phyloP scores from a whole-genome alignment of 2,113 vertebrate species.

The Laticauda laticaudata region DNA sequence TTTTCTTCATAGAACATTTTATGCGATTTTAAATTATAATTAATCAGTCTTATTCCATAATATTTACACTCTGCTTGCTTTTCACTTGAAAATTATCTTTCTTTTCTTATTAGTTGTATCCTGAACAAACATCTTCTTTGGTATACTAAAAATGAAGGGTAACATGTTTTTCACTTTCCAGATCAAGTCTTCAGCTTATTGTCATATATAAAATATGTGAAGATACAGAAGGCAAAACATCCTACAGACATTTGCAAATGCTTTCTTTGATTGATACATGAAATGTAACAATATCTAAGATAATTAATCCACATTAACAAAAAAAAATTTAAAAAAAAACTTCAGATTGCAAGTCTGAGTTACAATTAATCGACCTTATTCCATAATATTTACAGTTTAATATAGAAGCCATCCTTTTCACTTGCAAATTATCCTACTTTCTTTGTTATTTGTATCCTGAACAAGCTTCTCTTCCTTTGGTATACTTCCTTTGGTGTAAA shows the following conservation, averaged over 20 bases:
- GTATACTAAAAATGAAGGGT: background rate
- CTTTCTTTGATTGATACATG: background rate
- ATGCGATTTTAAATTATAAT: background rate
- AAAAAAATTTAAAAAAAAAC: background rate
- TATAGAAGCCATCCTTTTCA: background rate
- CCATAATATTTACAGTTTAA: background rate
- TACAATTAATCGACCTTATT: background rate
- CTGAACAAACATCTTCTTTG: constrained; percentile 1
- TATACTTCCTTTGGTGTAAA: background rate
- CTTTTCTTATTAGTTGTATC: constrained; percentile 11
- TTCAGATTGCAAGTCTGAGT: background rate
- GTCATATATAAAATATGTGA: background rate
- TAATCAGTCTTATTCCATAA: background rate
- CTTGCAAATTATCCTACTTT: background rate
- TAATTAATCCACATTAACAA: background rate
- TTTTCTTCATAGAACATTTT: background rate
- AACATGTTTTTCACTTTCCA: background rate
- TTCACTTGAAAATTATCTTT: constrained; percentile 5
- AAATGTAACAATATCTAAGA: background rate
- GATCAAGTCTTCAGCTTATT: background rate
- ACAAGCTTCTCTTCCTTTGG: background rate
- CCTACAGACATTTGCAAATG: background rate
- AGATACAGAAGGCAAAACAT: background rate
- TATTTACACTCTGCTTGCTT: background rate
- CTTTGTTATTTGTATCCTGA: constrained; percentile 4